These are phyloP conservation scores for Ctenodactylus gundi DNA, from an alignment of 2,113 vertebrate species.

Conservation along the genomic window DNA sequence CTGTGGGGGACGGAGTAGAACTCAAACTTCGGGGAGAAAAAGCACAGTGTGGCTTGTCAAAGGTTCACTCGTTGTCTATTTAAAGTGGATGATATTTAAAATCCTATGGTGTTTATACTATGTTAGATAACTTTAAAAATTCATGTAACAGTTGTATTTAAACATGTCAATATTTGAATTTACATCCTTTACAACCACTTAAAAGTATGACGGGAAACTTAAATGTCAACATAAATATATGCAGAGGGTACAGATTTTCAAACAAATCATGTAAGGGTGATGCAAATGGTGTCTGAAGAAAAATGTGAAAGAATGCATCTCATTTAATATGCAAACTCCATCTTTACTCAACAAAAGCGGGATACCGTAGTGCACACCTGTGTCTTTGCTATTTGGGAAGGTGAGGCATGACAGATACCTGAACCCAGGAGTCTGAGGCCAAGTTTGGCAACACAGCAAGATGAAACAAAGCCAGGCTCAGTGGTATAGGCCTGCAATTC, in stretches of 20 bases:
- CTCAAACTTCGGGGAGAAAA: slow-evolving; percentile 26
- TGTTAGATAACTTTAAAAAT: slow-evolving; percentile 42
- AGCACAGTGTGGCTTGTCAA: neutral
- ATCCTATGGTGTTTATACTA: slow-evolving; percentile 53
- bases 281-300: neutral
- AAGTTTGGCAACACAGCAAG: neutral
- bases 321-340: neutral
- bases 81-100: slow-evolving; percentile 50
- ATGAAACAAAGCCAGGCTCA: neutral
- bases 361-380: neutral
- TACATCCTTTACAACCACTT: slow-evolving; percentile 55
- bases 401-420: neutral
- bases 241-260: neutral
- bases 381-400: neutral
- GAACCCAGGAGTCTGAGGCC: neutral
- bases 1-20: neutral
- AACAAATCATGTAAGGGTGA: neutral
- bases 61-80: slow-evolving; percentile 7
- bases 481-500: too few relatives aligned
- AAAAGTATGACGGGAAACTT: slow-evolving; percentile 53
- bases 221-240: slow-evolving; percentile 68
- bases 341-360: neutral
- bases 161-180: slow-evolving; percentile 68
- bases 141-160: slow-evolving; percentile 62
- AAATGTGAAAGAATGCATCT: neutral